Conservation (phyloP, 2,113 vertebrate species). For the Psephotus haematonotus region DNA sequence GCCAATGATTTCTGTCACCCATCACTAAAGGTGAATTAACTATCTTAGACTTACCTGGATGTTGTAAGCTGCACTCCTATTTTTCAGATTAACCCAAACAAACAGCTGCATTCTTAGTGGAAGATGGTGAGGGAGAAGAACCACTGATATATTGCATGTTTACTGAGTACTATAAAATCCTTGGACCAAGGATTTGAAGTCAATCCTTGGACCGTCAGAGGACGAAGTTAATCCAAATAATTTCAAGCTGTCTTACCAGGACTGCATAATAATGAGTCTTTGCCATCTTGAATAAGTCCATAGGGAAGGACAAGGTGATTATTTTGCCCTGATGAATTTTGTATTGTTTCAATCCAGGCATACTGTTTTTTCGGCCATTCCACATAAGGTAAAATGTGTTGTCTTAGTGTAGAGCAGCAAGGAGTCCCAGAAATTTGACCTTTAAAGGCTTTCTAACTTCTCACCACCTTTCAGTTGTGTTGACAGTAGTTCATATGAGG, state of each 20-base stretch:
- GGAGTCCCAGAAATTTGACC: background rate
- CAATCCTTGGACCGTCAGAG: background rate
- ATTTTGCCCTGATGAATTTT: background rate
- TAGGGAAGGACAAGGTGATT: background rate
- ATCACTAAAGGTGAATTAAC: background rate
- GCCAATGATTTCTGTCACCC: background rate
- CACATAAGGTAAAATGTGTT: background rate
- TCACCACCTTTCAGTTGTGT: background rate
- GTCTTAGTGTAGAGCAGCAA: background rate
- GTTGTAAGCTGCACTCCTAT: background rate
- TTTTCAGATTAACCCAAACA: background rate
- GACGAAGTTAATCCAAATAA: background rate
- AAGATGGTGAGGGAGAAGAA: background rate
- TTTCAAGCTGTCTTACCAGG: background rate
- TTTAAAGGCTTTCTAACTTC: background rate
- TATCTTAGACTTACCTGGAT: background rate
- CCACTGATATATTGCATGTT: background rate
- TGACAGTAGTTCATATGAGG: background rate
- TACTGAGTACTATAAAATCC: background rate
- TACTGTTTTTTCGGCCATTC: background rate
- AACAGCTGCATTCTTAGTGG: background rate
- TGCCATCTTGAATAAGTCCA: background rate
- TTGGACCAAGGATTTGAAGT: background rate
- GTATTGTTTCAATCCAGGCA: background rate
- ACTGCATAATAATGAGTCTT: background rate